Base-by-base conservation (phyloP, 2,113 vertebrate genomes). In the Cryptotis parvus region DNA sequence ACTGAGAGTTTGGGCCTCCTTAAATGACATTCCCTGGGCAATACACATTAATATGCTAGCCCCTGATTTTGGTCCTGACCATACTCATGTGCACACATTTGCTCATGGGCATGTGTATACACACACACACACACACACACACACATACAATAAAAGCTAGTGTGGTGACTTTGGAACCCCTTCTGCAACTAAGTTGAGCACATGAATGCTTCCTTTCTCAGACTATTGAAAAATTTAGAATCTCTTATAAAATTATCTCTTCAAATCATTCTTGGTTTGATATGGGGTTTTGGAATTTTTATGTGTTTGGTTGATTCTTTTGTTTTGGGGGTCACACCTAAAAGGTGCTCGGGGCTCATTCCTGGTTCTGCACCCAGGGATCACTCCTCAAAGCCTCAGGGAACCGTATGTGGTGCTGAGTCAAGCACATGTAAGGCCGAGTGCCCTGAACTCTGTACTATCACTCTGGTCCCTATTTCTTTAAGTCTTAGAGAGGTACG, bases 401-500 rank as follows among this genome's bases (percentile, higher is more conserved):
- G 24, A 58, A 58, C 55, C 16, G 22, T 20, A 58, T 58, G 22
- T 58, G 55, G 22, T 58, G 22, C 20, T 24, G 22, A 58, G 55
- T 1, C 55, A 24, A 55, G 20, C 18, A 1, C 55, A 58, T 58
- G 55, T 20, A 58, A 22, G 20, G 55, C 55, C 20, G 24, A 58
- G 18, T 58, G 22, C 55, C 55, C 20, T 58, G 22, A 18, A 6
- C 8, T 6, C 55, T 58, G 20, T 58, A 58, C 20, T 58, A 58
- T 58, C 24, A 22, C 55, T 58, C 55, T 22, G 5, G 20, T 58
- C 20, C 33, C 43, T 35, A 66, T 43, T 68, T 33, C 73, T 80
- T 70, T 35, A 31, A 92, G 61, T 72, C 29, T 70, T 73, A 76
- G 35, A 75, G 80, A 90, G 69, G 10, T 58, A 65, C 16, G 27